These are phyloP conservation scores for Caenorhabditis sp. DNA, from an alignment of 2,888 invertebrate genomes.

Conservation along the genomic window DNA sequence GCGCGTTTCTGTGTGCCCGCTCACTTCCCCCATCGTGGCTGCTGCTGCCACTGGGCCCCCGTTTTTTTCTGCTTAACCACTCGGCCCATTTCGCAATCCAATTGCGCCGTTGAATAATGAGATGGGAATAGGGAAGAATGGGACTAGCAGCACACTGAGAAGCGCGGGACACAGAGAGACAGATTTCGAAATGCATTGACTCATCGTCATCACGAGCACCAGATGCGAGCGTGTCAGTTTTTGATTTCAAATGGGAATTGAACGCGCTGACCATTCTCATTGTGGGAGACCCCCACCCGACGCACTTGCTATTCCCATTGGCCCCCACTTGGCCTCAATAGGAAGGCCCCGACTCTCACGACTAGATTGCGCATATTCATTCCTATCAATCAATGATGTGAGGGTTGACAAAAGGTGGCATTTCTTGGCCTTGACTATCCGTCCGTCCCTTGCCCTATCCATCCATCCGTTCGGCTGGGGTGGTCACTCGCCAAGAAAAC, in stretches of 20 bases:
- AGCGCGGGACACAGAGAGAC: slow-evolving; percentile 26
- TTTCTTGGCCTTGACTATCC: slow-evolving; percentile 56
- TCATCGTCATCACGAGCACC: slow-evolving; percentile 50
- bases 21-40: slow-evolving; percentile 32
- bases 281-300: slow-evolving; percentile 3
- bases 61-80: slow-evolving; percentile 34
- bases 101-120: slow-evolving; percentile 55
- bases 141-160: slow-evolving; percentile 20
- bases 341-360: slow-evolving; percentile 18
- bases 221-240: slow-evolving; percentile 55
- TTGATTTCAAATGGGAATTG: slow-evolving; percentile 32
- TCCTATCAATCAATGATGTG: slow-evolving; percentile 54
- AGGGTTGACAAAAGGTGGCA: slow-evolving; percentile 56
- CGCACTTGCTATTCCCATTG: neutral
- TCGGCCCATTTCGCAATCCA: slow-evolving; percentile 56
- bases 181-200: slow-evolving; percentile 56
- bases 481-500: slow-evolving; percentile 33
- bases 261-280: slow-evolving; percentile 9
- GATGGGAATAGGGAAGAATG: slow-evolving; percentile 44
- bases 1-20: slow-evolving; percentile 20
- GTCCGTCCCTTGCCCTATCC: slow-evolving; percentile 27
- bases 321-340: slow-evolving; percentile 34
- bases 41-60: slow-evolving; percentile 43
- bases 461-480: slow-evolving; percentile 47
- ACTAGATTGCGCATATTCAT: slow-evolving; percentile 52